Evolutionary conservation across 2,113 vertebrate species (phyloP).

Genomic region (Myxocyprinus asiaticus): DNA sequence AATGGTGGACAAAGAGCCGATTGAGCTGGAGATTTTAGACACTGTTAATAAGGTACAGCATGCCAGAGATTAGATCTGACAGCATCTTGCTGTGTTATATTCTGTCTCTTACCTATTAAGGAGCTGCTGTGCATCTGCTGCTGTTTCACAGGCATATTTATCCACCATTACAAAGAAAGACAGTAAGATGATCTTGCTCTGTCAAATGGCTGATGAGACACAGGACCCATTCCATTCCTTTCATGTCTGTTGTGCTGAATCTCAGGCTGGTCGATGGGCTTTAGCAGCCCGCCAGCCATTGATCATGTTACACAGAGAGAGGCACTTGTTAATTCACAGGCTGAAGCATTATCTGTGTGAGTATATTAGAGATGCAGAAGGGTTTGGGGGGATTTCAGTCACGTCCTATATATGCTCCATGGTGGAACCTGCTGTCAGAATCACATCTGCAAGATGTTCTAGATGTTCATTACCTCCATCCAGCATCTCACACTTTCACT

Average conservation of each 20-base stretch:
- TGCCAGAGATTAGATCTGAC: not conserved
- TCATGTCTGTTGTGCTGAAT: conserved; percentile 39
- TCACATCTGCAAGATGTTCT: not conserved
- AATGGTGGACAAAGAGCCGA: conserved; percentile 68
- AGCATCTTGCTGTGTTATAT: not conserved
- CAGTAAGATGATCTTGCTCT: conserved; percentile 8
- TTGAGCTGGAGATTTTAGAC: conserved; percentile 76
- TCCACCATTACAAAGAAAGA: conserved; percentile 3
- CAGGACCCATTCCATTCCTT: conserved; percentile 45
- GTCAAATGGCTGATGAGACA: conserved; percentile 19
- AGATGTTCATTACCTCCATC: not conserved
- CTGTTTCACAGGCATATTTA: not conserved
- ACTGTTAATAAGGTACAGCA: conserved; percentile 66
- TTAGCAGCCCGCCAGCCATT: conserved; percentile 7
- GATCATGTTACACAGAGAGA: conserved; percentile 10
- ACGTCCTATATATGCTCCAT: not conserved
- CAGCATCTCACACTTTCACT: not conserved
- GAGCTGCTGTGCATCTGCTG: conserved; percentile 2
- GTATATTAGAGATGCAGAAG: too few relatives aligned
- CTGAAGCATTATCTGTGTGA: not conserved
- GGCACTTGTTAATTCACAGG: conserved; percentile 13
- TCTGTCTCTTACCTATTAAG: not conserved
- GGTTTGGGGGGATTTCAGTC: not conserved
- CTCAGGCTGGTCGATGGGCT: conserved; percentile 11
- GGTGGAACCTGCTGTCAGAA: not conserved